Base-by-base conservation (phyloP, 37 sponge, comb jelly and placozoan genomes). In the Hexactinellida sp. region DNA sequence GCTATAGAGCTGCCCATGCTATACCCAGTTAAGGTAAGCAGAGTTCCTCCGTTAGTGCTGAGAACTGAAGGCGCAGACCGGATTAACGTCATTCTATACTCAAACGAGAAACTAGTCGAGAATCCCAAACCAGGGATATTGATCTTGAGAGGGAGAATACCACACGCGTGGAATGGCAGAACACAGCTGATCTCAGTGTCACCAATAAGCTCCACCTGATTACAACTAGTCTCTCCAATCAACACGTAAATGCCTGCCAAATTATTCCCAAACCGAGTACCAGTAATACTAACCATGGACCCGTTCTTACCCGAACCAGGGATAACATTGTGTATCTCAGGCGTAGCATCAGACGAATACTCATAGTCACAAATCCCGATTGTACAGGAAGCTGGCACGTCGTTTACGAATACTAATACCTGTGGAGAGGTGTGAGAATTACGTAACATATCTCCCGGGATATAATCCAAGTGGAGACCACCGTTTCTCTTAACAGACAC, bases 391-490 rank as follows among this genome's bases (percentile, higher is more conserved):
- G 95, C 87, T 47, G 93, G 95, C 36, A 92, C 91, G 21, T 76
- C 52, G 71, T 92, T 89, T 37, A 94, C 86, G 24, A 89, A 86
- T 34, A 94, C 95, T 54, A 89, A 91, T 38, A 92, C 91, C 88
- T 94, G 95, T 82, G 95, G 93, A n/a, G 37, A n/a, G 28, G 19
- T 10, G n/a, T 91, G 36, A n/a, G 93, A 90, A 25, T 86, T 76
- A 21, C 93, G 84, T 3, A 94, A 86, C 92, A 94, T 94, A 55
- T 94, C 95, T 32, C 90, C 93, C 38, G 92, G 54, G 0, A 94
- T 28, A 55, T 91, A 91, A 36, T 91, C 37, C 0, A 94, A 54
- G 85, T 86, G 89, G 32, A 89, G 86, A 0, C 91, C 93, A 24
- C 95, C 93, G 84, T 92, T 85, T 5, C 84, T 54, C 38, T 84